phyloP scores from a whole-genome alignment of 2,113 vertebrate species.

The Stegostoma tigrinum region DNA sequence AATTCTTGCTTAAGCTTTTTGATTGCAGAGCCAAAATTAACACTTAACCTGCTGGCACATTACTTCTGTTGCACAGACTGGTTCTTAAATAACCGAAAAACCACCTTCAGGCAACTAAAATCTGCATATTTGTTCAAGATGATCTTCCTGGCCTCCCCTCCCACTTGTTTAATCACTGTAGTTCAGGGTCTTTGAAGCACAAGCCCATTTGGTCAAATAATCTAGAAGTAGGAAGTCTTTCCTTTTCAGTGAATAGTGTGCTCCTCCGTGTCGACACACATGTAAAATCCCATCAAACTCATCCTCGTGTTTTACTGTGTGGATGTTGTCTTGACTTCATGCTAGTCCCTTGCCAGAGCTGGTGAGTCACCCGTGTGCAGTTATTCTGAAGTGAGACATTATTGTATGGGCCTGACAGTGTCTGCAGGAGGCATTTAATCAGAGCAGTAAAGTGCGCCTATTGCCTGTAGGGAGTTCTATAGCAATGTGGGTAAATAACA shows the following conservation, averaged over 20 bases:
- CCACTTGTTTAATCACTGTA: neutral
- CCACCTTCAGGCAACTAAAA: neutral
- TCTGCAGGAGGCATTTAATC: neutral
- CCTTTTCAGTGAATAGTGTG: neutral
- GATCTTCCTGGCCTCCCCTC: neutral
- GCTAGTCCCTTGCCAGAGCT: neutral
- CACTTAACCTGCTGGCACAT: conserved; percentile 18
- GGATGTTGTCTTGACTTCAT: neutral
- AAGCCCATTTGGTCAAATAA: neutral
- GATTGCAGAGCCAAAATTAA: conserved; percentile 9
- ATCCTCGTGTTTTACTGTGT: neutral
- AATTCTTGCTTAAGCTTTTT: conserved; percentile 8
- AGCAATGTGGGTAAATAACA: neutral
- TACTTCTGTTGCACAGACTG: neutral
- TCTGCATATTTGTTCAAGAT: neutral
- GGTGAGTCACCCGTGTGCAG: too few relatives aligned
- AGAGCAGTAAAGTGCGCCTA: neutral
- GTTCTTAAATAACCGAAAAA: neutral
- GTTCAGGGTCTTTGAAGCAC: neutral
- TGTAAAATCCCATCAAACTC: neutral
- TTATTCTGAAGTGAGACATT: neutral
- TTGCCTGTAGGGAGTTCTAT: too few relatives aligned
- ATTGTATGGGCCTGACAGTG: neutral
- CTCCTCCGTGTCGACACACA: neutral
- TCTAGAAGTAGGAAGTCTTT: neutral